These are phyloP conservation scores for Danaus plexippus DNA, from an alignment of 1,140 invertebrate species.

Conservation along the genomic window DNA sequence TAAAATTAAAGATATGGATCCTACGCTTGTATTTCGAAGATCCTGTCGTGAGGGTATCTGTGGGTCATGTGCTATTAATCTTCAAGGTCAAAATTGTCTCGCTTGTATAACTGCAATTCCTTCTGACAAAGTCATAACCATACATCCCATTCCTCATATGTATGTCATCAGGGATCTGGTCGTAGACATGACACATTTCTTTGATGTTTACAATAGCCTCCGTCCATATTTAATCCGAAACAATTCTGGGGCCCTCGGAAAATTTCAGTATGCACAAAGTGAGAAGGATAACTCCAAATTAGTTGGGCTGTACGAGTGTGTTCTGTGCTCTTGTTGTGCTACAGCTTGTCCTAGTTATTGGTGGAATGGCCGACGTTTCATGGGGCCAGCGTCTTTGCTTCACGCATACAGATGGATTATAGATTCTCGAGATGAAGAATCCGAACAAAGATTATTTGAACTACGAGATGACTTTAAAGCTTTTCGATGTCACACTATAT, in stretches of 20 bases:
- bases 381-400: constrained; percentile 50
- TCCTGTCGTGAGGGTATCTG: constrained; percentile 93
- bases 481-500: constrained; percentile 86
- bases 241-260: constrained; percentile 69
- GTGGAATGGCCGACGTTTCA: constrained; percentile 78
- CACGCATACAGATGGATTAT: constrained; percentile 81
- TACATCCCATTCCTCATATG: constrained; percentile 93
- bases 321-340: constrained; percentile 90
- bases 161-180: constrained; percentile 93
- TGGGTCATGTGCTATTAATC: constrained; percentile 92
- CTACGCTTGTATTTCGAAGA: constrained; percentile 85
- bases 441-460: constrained; percentile 76
- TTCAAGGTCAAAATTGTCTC: constrained; percentile 88
- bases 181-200: constrained; percentile 91
- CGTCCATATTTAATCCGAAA: constrained; percentile 88
- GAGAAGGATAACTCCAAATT: constrained; percentile 79
- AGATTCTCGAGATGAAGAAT: constrained; percentile 82
- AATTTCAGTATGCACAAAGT: constrained; percentile 77
- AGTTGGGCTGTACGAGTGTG: constrained; percentile 87
- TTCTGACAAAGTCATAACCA: constrained; percentile 75
- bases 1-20: constrained; percentile 91
- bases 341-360: constrained; percentile 91
- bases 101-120: constrained; percentile 80
- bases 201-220: constrained; percentile 87
- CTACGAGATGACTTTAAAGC: constrained; percentile 81